phyloP scores from a whole-genome alignment of 2,113 vertebrate species.

The Holacanthus passer region DNA sequence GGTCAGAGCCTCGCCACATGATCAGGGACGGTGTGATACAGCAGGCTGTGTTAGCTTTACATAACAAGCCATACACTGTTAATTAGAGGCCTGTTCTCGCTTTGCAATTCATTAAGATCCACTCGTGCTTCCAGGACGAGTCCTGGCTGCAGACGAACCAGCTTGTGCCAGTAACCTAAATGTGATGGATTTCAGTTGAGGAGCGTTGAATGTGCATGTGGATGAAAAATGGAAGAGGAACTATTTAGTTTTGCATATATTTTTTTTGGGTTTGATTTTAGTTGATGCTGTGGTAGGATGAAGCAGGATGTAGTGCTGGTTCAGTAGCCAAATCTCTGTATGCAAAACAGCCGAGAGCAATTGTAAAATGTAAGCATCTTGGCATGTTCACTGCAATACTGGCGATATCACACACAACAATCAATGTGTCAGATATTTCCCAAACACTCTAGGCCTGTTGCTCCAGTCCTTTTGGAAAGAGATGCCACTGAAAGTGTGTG shows the following conservation, averaged over 20 bases:
- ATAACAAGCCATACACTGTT: constrained; percentile 22
- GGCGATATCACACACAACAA: constrained; percentile 25
- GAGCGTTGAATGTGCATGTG: background rate
- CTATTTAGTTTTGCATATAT: background rate
- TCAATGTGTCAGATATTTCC: constrained; percentile 58
- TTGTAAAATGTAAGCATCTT: constrained; percentile 38
- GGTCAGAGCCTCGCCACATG: background rate
- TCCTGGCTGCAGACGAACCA: constrained; percentile 25
- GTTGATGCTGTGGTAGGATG: constrained; percentile 7
- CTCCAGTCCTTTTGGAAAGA: constrained; percentile 35
- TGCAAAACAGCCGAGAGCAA: constrained; percentile 25
- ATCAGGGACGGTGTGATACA: constrained; percentile 20
- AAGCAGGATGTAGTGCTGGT: constrained; percentile 15
- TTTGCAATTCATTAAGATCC: constrained; percentile 31
- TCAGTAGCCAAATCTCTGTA: background rate
- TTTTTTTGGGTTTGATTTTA: background rate
- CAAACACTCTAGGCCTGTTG: constrained; percentile 50
- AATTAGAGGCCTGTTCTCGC: constrained; percentile 40
- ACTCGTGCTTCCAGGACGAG: constrained; percentile 9
- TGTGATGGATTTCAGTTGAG: background rate
- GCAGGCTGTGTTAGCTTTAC: constrained; percentile 27
- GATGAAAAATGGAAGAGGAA: no score
- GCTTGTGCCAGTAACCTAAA: background rate
- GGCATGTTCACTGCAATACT: constrained; percentile 35
- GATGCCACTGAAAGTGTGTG: constrained; percentile 22